These are phyloP conservation scores for Lasioglossum pauxillum DNA, from an alignment of 2,888 invertebrate species.

Conservation along the genomic window DNA sequence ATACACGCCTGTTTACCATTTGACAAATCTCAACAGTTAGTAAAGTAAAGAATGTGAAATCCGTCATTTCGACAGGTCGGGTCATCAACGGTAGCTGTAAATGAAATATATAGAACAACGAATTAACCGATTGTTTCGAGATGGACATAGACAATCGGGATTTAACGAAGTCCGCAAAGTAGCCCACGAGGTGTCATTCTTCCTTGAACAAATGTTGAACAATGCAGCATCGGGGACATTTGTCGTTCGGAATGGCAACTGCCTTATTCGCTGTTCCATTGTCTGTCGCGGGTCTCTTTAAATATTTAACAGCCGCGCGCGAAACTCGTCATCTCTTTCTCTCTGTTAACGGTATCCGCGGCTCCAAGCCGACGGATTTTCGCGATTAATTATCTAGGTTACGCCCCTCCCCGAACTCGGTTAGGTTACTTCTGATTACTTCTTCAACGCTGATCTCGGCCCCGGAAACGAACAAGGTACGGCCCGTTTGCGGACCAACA, in stretches of 20 bases:
- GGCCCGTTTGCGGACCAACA: not conserved
- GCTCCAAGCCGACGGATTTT: slow-evolving; percentile 50
- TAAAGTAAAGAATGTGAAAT: not conserved
- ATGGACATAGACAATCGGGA: not conserved
- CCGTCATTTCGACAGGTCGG: too few relatives aligned
- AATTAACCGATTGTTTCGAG: not conserved
- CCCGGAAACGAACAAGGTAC: slow-evolving; percentile 15
- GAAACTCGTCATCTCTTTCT: slow-evolving; percentile 69
- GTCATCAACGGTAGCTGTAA: not conserved
- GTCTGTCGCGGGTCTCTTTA: slow-evolving; percentile 78
- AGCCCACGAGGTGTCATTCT: slow-evolving; percentile 28
- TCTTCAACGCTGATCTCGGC: not conserved
- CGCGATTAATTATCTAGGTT: slow-evolving; percentile 70
- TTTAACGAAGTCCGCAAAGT: slow-evolving; percentile 29
- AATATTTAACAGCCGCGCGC: slow-evolving; percentile 81
- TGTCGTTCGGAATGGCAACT: slow-evolving; percentile 55
- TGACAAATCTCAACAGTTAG: not conserved
- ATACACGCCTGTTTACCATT: not conserved
- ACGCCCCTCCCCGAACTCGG: slow-evolving; percentile 25
- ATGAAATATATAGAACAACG: not conserved
- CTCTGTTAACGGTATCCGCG: slow-evolving; percentile 71
- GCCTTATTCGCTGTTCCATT: slow-evolving; percentile 76
- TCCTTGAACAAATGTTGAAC: slow-evolving; percentile 29
- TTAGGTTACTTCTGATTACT: slow-evolving; percentile 13
- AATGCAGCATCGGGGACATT: slow-evolving; percentile 44